A percentile compares a stretch with the other conserved stretches of the same genome.
Evolutionary conservation across 2,888 invertebrate species (phyloP).

Genomic region (Hedychridium roseum): DNA sequence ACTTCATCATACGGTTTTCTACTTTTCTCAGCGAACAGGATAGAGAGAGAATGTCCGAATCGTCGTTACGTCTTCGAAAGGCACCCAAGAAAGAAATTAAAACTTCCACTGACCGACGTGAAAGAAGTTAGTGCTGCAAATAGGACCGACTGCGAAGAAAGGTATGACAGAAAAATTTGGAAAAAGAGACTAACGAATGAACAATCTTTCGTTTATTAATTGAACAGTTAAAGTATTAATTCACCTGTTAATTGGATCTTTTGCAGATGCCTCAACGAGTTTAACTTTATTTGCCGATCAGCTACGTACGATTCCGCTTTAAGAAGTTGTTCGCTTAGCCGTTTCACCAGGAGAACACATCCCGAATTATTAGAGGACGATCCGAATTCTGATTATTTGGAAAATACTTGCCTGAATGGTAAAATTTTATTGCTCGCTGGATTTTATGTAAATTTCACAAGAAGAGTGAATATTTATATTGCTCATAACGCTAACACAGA

Average conservation of each 20-base stretch:
- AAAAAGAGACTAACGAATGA: constrained; percentile 4
- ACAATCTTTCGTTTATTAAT: not conserved
- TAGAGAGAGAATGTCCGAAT: constrained; percentile 89
- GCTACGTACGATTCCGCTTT: constrained; percentile 83
- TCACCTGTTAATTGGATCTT: no score
- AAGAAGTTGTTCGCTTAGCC: constrained; percentile 81
- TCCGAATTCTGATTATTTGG: constrained; percentile 87
- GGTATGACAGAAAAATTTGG: no score
- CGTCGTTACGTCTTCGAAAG: constrained; percentile 88
- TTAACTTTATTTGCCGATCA: constrained; percentile 87
- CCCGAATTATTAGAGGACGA: constrained; percentile 86
- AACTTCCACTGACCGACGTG: constrained; percentile 80
- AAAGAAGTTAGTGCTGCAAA: constrained; percentile 88
- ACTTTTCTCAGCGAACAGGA: constrained; percentile 78
- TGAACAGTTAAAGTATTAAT: not conserved
- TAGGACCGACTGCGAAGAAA: constrained; percentile 89
- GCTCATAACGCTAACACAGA: not conserved
- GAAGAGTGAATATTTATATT: not conserved
- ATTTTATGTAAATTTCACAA: not conserved
- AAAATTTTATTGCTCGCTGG: no score
- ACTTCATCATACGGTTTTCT: no score
- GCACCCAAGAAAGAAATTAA: constrained; percentile 84
- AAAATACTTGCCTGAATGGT: constrained; percentile 91
- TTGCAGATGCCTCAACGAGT: constrained; percentile 81
- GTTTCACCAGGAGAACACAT: constrained; percentile 85